These are phyloP conservation scores for Tetrapedia diversipes DNA, from an alignment of 2,888 invertebrate species.

Conservation along the genomic window DNA sequence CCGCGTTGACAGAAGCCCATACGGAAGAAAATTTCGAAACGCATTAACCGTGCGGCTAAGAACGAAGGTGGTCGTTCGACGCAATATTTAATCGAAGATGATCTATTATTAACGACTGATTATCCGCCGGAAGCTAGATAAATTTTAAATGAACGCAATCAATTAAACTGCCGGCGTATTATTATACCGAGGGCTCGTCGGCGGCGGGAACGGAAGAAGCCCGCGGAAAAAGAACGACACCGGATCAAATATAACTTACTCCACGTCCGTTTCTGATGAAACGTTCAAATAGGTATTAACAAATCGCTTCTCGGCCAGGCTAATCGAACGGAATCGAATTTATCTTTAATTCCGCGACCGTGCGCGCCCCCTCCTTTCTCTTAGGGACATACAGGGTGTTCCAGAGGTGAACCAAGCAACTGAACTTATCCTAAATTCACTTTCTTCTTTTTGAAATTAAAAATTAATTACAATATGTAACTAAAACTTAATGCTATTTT, in stretches of 20 bases:
- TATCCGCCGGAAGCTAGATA: constrained; percentile 1
- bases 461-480: too few relatives aligned
- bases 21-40: background rate
- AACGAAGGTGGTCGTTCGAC: background rate
- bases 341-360: constrained; percentile 12
- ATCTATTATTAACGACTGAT: constrained; percentile 12
- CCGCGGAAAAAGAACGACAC: background rate
- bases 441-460: too few relatives aligned
- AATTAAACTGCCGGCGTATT: constrained; percentile 12
- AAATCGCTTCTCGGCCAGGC: constrained; percentile 4
- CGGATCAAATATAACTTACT: constrained; percentile 21
- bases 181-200: background rate
- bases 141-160: constrained; percentile 20
- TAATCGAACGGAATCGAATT: constrained; percentile 21
- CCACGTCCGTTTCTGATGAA: background rate
- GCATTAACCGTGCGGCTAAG: background rate
- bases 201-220: background rate
- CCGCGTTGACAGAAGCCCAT: background rate
- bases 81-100: background rate
- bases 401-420: too few relatives aligned
- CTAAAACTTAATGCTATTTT: too few relatives aligned
- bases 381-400: too few relatives aligned
- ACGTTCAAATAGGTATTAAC: constrained; percentile 19
- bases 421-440: too few relatives aligned
- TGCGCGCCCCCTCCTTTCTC: too few relatives aligned